Evolutionary conservation across 1,140 invertebrate genomes (phyloP).

Genomic region (Heliconius congener): DNA sequence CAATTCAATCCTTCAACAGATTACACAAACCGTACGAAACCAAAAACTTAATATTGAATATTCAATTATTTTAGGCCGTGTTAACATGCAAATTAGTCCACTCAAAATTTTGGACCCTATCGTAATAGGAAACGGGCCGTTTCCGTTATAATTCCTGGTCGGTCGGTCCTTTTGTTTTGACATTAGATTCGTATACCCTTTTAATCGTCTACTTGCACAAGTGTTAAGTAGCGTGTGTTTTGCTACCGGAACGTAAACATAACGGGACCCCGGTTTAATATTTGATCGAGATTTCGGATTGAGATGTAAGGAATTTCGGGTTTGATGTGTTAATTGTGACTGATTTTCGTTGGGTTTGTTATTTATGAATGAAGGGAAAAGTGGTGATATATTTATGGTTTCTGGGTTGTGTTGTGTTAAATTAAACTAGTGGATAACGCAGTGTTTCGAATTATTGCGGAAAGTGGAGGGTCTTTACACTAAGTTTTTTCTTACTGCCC

Average conservation of each 20-base stretch:
- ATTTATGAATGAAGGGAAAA: too few species aligned
- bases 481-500: too few species aligned
- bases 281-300: constrained; percentile 36
- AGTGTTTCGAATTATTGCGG: too few species aligned
- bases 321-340: not conserved
- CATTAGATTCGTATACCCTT: constrained; percentile 63
- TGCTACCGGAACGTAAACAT: constrained; percentile 47
- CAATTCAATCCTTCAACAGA: too few species aligned
- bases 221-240: constrained; percentile 57
- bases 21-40: not conserved
- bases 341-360: not conserved
- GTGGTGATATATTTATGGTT: too few species aligned
- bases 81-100: constrained; percentile 72
- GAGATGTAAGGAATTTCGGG: constrained; percentile 8
- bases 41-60: constrained; percentile 42
- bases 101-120: constrained; percentile 57
- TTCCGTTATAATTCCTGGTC: constrained; percentile 59
- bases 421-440: too few species aligned
- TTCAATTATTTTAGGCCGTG: constrained; percentile 68
- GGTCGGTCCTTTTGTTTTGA: constrained; percentile 57
- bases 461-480: too few species aligned
- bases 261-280: constrained; percentile 37
- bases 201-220: constrained; percentile 53
- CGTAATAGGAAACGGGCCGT: constrained; percentile 67
- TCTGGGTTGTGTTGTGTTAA: too few species aligned